Evolutionary conservation across 2,888 invertebrate species (phyloP).

Genomic region (Eurytoma adleriae): DNA sequence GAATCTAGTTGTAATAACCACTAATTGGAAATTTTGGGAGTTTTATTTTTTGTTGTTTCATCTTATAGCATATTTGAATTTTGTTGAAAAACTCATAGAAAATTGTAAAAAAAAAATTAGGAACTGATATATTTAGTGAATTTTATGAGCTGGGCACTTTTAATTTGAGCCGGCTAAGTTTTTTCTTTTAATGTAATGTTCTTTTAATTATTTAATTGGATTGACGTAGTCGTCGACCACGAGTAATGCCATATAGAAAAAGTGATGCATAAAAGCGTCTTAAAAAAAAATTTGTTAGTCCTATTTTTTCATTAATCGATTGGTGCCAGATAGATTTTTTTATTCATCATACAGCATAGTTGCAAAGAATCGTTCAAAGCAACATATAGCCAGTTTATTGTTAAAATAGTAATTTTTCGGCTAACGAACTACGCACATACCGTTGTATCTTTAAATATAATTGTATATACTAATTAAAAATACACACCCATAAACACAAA

Average conservation of each 20-base stretch:
- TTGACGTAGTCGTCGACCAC: conserved; percentile 18
- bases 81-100: conserved; percentile 48
- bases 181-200: conserved; percentile 22
- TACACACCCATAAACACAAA: conserved; percentile 42
- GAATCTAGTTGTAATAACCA: conserved; percentile 33
- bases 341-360: conserved; percentile 46
- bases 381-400: conserved; percentile 35
- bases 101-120: conserved; percentile 45
- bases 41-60: conserved; percentile 9
- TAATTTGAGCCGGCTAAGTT: conserved; percentile 15
- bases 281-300: conserved; percentile 17
- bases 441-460: conserved; percentile 47
- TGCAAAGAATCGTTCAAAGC: conserved; percentile 30
- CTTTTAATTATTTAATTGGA: conserved; percentile 25
- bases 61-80: neutral
- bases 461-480: conserved; percentile 52
- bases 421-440: conserved; percentile 55
- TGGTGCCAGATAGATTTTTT: conserved; percentile 37
- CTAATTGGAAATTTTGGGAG: conserved; percentile 30
- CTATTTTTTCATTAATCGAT: conserved; percentile 46
- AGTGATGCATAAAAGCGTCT: conserved; percentile 31
- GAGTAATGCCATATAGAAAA: conserved; percentile 50
- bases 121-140: conserved; percentile 48
- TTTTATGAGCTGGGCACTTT: conserved; percentile 53
- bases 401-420: conserved; percentile 42